Evolutionary conservation across 2,888 invertebrate genomes (phyloP).

Genomic region (Cistogaster globosa): DNA sequence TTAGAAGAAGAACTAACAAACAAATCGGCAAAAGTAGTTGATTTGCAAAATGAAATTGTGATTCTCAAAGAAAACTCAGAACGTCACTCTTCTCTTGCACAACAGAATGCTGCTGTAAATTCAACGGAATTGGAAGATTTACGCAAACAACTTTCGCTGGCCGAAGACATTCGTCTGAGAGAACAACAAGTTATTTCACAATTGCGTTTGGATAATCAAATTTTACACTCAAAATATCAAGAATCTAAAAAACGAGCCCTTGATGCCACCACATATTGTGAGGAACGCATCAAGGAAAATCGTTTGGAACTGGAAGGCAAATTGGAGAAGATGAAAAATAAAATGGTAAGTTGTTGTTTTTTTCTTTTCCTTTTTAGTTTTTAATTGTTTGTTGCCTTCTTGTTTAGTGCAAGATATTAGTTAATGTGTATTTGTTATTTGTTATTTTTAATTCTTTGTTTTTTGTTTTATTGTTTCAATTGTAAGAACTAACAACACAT

Average conservation of each 20-base stretch:
- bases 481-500: conserved; percentile 12
- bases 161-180: conserved; percentile 71
- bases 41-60: conserved; percentile 63
- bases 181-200: conserved; percentile 73
- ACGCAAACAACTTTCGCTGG: conserved; percentile 65
- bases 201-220: conserved; percentile 77
- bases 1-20: conserved; percentile 68
- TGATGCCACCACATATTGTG: conserved; percentile 74
- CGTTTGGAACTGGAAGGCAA: conserved; percentile 88
- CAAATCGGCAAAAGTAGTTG: conserved; percentile 63
- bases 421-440: conserved; percentile 44
- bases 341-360: conserved; percentile 87
- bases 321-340: conserved; percentile 90
- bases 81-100: not conserved
- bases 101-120: conserved; percentile 20
- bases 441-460: not conserved
- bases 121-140: conserved; percentile 61
- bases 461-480: conserved; percentile 17
- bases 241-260: conserved; percentile 76
- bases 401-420: not conserved
- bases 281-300: conserved; percentile 80
- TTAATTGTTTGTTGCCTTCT: too few relatives aligned
- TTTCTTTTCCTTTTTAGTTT: not conserved
- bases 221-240: conserved; percentile 80
- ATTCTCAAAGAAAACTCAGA: conserved; percentile 57